These are phyloP conservation scores for Zaprionus inermis DNA, from an alignment of 1,140 invertebrate genomes.

Conservation along the genomic window DNA sequence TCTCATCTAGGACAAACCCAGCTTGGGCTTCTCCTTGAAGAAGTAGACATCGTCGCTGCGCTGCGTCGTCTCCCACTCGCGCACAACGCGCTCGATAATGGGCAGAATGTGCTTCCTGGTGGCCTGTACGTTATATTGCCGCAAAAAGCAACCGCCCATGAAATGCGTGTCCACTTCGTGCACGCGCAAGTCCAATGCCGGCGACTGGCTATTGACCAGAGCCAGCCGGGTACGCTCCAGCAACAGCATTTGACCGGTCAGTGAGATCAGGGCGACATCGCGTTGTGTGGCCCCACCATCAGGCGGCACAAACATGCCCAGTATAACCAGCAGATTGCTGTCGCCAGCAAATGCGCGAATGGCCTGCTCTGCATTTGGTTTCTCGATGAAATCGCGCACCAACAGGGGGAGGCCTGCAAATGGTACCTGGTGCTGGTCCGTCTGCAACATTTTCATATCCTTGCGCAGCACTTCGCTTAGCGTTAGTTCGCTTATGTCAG, in stretches of 20 bases:
- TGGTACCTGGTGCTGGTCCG: conserved; percentile 61
- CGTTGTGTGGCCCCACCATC: conserved; percentile 76
- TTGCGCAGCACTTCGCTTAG: conserved; percentile 87
- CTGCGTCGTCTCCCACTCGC: conserved; percentile 54
- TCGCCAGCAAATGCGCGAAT: conserved; percentile 85
- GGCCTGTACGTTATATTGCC: conserved; percentile 85
- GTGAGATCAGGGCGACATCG: conserved; percentile 85
- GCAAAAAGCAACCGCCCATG: conserved; percentile 83
- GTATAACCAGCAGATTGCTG: conserved; percentile 83
- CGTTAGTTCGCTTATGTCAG: conserved; percentile 86
- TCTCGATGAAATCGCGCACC: conserved; percentile 85
- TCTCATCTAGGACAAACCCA: conserved; percentile 55
- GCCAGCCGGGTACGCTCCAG: conserved; percentile 56
- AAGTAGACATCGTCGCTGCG: conserved; percentile 62
- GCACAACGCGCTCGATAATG: conserved; percentile 85
- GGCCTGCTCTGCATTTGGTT: conserved; percentile 79
- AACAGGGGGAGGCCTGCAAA: conserved; percentile 87
- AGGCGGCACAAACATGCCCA: conserved; percentile 85
- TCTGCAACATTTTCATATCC: conserved; percentile 87
- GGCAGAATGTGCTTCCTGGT: conserved; percentile 88
- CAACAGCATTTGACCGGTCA: conserved; percentile 50
- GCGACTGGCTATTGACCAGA: conserved; percentile 41
- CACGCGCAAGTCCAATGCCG: conserved; percentile 44
- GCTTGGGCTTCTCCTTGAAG: conserved; percentile 68
- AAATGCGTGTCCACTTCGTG: conserved; percentile 55